Evolutionary conservation across 2,113 vertebrate species (phyloP), one percentile per base, ranked within the genome.

Genomic region (Cryptomyrus ogoouensis): DNA sequence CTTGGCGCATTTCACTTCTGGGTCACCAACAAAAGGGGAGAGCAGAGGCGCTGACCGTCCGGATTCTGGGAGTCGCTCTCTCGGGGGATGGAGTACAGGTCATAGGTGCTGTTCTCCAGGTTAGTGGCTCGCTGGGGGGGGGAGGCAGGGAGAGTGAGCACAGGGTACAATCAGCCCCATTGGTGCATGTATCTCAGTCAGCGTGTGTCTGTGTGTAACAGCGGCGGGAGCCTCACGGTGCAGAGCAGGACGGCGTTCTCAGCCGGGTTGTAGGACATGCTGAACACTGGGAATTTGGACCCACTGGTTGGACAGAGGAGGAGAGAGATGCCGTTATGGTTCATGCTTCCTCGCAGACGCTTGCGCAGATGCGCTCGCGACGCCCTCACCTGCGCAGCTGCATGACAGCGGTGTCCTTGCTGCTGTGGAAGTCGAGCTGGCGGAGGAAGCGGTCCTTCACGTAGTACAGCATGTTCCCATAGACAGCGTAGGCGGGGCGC

Each of bases 211-310:
- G 2, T 56, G 89, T 2, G 4, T 44, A 3, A 10, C 9, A 3
- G 12, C 3, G 15, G 35, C 15, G 21, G 24, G 70, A 39, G 47
- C 91, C 97, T 95, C 91, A 99, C 98, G 0, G 97, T 99, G 93
- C 98, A 99, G 52, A 99, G 97, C 1, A 99, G 96, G 70, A 99
- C 98, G 0, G 98, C 94, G 0, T 99, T 99, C 95, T 99, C 98
- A 0, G 98, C 98, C 0, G 98, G 98, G 93, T 99, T 99, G 92
- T 99, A 99, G 0, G 97, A 99, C 98, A 99, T 99, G 93, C 96
- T 99, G 94, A 99, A 99, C 88, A 99, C 98, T 0, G 98, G 98
- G 92, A 99, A 98, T 93, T 99, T 99, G 24, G 98, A 99, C 15
- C 98, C 98, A 46, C 98, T 99, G 92, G 1, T 17, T 35, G 27